Evolutionary conservation across 2,888 invertebrate genomes (phyloP).

Genomic region (Leucoptera coffeella): DNA sequence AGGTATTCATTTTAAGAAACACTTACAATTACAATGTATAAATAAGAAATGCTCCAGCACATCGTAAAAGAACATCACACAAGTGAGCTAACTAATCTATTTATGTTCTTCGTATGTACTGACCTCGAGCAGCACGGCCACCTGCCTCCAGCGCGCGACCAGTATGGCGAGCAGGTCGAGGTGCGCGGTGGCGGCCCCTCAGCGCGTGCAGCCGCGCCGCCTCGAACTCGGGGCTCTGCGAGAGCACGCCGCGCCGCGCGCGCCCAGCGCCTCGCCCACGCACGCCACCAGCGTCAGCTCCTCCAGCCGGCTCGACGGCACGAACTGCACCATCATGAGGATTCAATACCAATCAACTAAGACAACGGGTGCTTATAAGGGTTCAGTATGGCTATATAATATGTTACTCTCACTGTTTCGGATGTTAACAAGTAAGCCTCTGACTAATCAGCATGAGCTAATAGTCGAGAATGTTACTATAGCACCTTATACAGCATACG

Average conservation of each 20-base stretch:
- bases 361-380: background rate
- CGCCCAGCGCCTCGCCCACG: conserved; percentile 89
- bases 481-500: no score
- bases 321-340: conserved; percentile 48
- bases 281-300: conserved; percentile 84
- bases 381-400: background rate
- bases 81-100: no score
- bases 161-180: conserved; percentile 84
- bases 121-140: conserved; percentile 69
- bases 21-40: no score
- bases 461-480: no score
- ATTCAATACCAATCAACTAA: background rate
- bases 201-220: conserved; percentile 76
- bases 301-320: conserved; percentile 83
- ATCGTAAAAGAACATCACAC: no score
- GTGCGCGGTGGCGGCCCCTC: conserved; percentile 82
- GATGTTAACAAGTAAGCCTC: no score
- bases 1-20: no score
- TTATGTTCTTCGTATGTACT: background rate
- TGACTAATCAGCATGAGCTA: no score
- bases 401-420: no score
- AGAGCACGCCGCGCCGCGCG: conserved; percentile 92
- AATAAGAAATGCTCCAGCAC: no score
- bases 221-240: conserved; percentile 87
- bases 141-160: conserved; percentile 80